These are phyloP conservation scores for Phyllostomus discolor DNA, from an alignment of 2,113 vertebrate genomes.

Conservation along the genomic window DNA sequence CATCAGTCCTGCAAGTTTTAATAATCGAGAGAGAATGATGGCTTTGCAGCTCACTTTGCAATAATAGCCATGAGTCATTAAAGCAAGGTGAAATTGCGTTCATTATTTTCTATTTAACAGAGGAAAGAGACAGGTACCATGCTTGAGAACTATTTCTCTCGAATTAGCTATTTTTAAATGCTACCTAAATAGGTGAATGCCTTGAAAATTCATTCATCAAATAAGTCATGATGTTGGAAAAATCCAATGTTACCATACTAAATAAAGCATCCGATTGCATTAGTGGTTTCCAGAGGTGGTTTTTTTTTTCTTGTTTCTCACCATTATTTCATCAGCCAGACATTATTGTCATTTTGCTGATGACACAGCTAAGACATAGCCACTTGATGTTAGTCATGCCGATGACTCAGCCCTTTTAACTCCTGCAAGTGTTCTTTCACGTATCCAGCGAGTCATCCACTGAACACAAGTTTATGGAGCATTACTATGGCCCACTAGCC, in stretches of 20 bases:
- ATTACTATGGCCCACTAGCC: neutral
- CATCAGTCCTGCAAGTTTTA: neutral
- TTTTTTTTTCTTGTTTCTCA: neutral
- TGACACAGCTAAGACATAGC: neutral
- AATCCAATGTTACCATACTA: neutral
- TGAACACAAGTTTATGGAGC: neutral
- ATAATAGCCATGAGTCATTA: neutral
- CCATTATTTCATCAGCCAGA: neutral
- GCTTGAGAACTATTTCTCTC: neutral
- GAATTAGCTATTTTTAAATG: neutral
- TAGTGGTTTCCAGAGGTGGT: neutral
- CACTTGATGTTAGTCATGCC: neutral
- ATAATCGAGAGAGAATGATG: neutral
- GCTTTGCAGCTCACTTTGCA: neutral
- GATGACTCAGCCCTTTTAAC: neutral
- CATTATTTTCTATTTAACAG: neutral
- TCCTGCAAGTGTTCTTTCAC: neutral
- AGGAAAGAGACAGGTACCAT: neutral
- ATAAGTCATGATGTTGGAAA: neutral
- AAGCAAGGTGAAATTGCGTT: neutral
- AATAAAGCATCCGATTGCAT: neutral
- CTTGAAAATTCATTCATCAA: neutral
- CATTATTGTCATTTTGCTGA: neutral
- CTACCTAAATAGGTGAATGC: neutral
- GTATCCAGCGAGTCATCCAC: neutral